Evolutionary conservation across 2,113 vertebrate species (phyloP).

Genomic region (Scomber colias): DNA sequence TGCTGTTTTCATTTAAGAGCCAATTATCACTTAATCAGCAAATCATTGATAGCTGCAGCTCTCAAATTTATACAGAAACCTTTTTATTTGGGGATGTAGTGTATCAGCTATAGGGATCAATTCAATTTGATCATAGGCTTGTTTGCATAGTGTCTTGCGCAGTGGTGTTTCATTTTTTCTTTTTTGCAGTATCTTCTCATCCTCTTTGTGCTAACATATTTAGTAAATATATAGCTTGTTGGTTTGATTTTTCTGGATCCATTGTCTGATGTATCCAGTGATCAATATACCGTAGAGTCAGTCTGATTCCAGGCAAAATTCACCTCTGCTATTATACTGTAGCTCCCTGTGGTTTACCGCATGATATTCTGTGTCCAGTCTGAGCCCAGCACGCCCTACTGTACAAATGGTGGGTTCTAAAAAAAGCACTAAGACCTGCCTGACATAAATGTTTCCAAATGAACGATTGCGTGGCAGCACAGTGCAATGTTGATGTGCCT

Average conservation of each 20-base stretch:
- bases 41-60: slow-evolving; percentile 13
- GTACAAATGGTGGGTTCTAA: slow-evolving; percentile 66
- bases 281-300: slow-evolving; percentile 69
- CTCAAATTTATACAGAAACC: slow-evolving; percentile 4
- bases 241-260: slow-evolving; percentile 45
- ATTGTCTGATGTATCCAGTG: slow-evolving; percentile 45
- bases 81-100: neutral
- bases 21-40: slow-evolving; percentile 23
- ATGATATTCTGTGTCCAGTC: slow-evolving; percentile 48
- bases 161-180: slow-evolving; percentile 15
- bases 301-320: slow-evolving; percentile 52
- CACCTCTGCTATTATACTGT: slow-evolving; percentile 39
- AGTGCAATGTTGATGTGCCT: slow-evolving; percentile 63
- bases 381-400: slow-evolving; percentile 33
- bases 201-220: slow-evolving; percentile 9
- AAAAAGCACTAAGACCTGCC: slow-evolving; percentile 59
- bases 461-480: slow-evolving; percentile 63
- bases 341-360: slow-evolving; percentile 53
- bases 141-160: slow-evolving; percentile 14
- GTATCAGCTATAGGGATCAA: neutral
- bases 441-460: slow-evolving; percentile 70
- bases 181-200: neutral
- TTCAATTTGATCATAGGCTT: neutral
- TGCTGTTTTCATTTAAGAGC: neutral
- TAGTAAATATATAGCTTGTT: slow-evolving; percentile 45